Percentiles rank a stretch among this genome's conserved stretches.
Evolutionary conservation across 35 echinoderm and acorn worm species (phyloP).

Genomic region (Lytechinus pictus): DNA sequence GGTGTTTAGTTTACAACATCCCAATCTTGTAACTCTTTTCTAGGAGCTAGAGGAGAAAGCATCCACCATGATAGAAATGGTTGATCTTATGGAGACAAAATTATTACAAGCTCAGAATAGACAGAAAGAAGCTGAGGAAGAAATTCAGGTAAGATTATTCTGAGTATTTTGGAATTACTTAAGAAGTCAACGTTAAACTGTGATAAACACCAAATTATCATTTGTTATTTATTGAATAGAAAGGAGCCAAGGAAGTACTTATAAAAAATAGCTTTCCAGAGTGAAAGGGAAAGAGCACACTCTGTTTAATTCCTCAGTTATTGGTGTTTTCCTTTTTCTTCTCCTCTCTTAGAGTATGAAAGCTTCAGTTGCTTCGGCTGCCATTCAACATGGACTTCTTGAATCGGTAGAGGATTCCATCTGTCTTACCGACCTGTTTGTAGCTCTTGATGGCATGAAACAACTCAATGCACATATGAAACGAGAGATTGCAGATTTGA

Average conservation of each 20-base stretch:
- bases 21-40: background rate
- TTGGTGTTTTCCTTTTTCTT: background rate
- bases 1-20: background rate
- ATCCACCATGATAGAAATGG: background rate
- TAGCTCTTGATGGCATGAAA: slow-evolving; percentile 16
- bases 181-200: too few species aligned
- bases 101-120: background rate
- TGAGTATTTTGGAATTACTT: too few species aligned
- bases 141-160: background rate
- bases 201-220: too few species aligned
- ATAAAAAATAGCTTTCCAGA: too few species aligned
- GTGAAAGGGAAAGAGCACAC: too few species aligned
- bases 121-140: background rate
- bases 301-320: too few species aligned
- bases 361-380: background rate
- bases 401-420: background rate
- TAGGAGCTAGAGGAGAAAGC: background rate
- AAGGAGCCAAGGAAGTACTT: too few species aligned
- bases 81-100: background rate
- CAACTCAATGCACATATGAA: background rate
- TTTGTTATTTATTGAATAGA: too few species aligned
- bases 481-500: background rate
- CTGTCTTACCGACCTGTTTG: background rate
- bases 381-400: slow-evolving; percentile 1
- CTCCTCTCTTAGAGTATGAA: background rate